Conservation (phyloP, 2,888 invertebrate genomes). For the Aelia acuminata region DNA sequence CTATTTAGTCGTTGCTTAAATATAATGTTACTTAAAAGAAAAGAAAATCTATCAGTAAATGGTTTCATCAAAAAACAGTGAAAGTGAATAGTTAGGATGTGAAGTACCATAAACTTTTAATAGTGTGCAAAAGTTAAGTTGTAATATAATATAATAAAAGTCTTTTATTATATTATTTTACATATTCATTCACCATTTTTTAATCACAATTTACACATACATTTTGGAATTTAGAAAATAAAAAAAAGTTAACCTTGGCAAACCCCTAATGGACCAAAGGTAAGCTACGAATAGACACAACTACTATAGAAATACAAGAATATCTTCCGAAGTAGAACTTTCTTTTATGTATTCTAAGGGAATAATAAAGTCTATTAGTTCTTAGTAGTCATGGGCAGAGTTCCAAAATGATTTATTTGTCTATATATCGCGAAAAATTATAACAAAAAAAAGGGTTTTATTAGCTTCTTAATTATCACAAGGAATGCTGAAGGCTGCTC, state of each 20-base stretch:
- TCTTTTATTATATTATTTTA: too few species aligned
- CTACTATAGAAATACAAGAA: background rate
- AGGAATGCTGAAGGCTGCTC: background rate
- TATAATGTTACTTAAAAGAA: too few species aligned
- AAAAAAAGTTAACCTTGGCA: background rate
- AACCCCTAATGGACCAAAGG: background rate
- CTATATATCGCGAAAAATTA: background rate
- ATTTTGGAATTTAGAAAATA: background rate
- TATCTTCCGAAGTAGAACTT: background rate
- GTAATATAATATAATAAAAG: too few species aligned
- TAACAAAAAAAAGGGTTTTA: too few species aligned
- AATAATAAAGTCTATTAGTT: slow-evolving; percentile 25
- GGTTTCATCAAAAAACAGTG: too few species aligned
- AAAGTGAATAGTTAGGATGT: too few species aligned
- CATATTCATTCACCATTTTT: too few species aligned
- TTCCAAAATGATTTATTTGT: background rate
- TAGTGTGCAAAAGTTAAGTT: too few species aligned
- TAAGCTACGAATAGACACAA: background rate
- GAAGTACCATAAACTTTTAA: too few species aligned
- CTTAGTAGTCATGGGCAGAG: background rate
- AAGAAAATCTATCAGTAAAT: too few species aligned
- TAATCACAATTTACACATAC: too few species aligned
- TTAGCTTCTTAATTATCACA: background rate
- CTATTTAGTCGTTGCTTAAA: too few species aligned
- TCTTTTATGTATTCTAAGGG: background rate